Percentiles rank a stretch among this genome's conserved stretches.
Evolutionary conservation across 2,888 invertebrate species (phyloP).

Genomic region (Isotomurus palustris): DNA sequence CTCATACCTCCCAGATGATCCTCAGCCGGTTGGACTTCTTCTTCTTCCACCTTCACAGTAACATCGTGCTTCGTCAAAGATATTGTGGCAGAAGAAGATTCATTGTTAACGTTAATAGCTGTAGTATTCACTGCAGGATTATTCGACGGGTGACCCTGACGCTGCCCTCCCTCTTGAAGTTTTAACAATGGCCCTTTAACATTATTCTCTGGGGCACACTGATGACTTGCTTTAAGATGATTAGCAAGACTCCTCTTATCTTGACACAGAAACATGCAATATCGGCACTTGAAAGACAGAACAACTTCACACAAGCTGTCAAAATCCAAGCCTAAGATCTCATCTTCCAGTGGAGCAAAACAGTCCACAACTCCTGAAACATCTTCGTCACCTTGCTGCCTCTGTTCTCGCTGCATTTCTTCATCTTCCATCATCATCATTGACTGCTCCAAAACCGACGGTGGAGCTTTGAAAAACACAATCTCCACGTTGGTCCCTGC

Average conservation of each 20-base stretch:
- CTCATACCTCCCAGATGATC: no score
- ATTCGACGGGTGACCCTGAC: not conserved
- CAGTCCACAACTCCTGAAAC: constrained; percentile 47
- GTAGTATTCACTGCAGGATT: no score
- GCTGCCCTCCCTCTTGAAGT: not conserved
- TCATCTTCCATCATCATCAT: no score
- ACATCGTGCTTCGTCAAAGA: constrained; percentile 4
- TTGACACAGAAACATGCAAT: constrained; percentile 54
- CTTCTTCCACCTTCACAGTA: not conserved
- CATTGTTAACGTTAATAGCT: no score
- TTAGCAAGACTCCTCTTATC: constrained; percentile 50
- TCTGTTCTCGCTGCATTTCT: no score
- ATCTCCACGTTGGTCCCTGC: no score
- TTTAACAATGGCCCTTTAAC: not conserved
- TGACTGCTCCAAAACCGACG: no score
- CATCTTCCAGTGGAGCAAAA: no score
- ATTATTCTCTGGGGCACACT: constrained; percentile 15
- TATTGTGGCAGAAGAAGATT: not conserved
- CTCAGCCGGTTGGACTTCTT: not conserved
- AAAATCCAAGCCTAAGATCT: not conserved
- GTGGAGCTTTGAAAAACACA: no score
- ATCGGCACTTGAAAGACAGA: constrained; percentile 56
- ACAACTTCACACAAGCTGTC: constrained; percentile 56
- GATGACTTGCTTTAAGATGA: constrained; percentile 50
- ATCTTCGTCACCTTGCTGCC: constrained; percentile 2